Evolutionary conservation across 2,888 invertebrate species (phyloP), one percentile per base, ranked within the genome.

Genomic region (Lingula anatina): DNA sequence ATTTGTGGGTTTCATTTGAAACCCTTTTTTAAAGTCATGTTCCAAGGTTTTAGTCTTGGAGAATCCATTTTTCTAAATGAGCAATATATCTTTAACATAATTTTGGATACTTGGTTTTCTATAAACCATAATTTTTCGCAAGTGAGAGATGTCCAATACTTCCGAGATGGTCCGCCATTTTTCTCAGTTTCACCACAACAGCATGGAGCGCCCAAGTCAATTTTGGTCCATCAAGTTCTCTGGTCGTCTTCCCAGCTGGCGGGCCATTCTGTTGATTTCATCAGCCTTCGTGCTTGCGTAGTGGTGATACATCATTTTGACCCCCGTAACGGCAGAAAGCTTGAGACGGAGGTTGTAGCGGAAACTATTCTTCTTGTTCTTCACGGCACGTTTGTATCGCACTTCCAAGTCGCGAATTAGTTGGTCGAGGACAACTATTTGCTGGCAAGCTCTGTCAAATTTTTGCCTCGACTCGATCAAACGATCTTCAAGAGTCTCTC

Each of bases 241-340:
- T 20, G 50, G 50, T 18, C 38, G 49, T 27, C 46, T 46, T 24
- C 28, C 49, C 21, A 57, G 35, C 49, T 63, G 62, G 43, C 67
- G 52, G 23, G 67, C 56, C 20, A 71, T 53, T 40, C 60, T 52
- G 25, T 59, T 59, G 4, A 70, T 50, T 50, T 71, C 71, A 23
- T 71, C 71, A 2, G 69, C 68, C 57, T 71, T 69, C 3, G 67
- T 68, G 53, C 68, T 67, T 20, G 68, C 68, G 55, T 68, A 70
- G 50, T 71, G 71, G 51, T 71, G 71, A 46, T 71, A 71, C 71
- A 71, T 71, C 71, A 71, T 71, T 54, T 71, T 71, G n/a, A 71
- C 67, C 5, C 71, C 71, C 1, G 71, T 71, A 35, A 66, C 68
- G 12, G 66, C 68, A 2, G 71, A 71, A 35, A 71, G 54, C 39